phyloP scores from a whole-genome alignment of 1,140 invertebrate genomes.

The Drosophila leontia region DNA sequence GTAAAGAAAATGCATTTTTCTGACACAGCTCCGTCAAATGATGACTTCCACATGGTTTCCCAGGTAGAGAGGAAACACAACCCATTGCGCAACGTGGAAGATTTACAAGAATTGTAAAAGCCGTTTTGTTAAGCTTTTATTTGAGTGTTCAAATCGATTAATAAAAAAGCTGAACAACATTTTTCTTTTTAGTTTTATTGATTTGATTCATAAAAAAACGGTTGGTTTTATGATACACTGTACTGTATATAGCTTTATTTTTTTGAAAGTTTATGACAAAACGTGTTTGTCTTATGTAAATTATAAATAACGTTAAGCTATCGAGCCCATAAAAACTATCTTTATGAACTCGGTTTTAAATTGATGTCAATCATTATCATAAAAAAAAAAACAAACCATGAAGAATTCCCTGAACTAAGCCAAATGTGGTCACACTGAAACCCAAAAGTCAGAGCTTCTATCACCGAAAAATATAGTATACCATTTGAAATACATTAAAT shows the following conservation, averaged over 20 bases:
- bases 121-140: constrained; percentile 25
- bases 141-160: constrained; percentile 11
- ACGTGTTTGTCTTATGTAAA: constrained; percentile 35
- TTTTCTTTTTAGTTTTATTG: not conserved
- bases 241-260: not conserved
- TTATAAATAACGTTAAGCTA: constrained; percentile 10
- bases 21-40: constrained; percentile 45
- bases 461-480: not conserved
- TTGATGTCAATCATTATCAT: not conserved
- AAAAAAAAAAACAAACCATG: not conserved
- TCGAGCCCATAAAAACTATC: constrained; percentile 15
- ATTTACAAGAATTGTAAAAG: constrained; percentile 16
- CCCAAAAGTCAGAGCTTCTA: not conserved
- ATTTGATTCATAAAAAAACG: constrained; percentile 24
- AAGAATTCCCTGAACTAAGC: not conserved
- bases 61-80: constrained; percentile 23
- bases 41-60: constrained; percentile 19
- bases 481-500: no score
- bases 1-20: constrained; percentile 39
- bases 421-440: not conserved
- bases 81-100: constrained; percentile 32
- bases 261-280: constrained; percentile 12
- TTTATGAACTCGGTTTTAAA: constrained; percentile 11
- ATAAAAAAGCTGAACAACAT: constrained; percentile 14
- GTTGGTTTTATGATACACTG: constrained; percentile 12